Conservation (phyloP, 2,113 vertebrate species). For the Lepus americanus region DNA sequence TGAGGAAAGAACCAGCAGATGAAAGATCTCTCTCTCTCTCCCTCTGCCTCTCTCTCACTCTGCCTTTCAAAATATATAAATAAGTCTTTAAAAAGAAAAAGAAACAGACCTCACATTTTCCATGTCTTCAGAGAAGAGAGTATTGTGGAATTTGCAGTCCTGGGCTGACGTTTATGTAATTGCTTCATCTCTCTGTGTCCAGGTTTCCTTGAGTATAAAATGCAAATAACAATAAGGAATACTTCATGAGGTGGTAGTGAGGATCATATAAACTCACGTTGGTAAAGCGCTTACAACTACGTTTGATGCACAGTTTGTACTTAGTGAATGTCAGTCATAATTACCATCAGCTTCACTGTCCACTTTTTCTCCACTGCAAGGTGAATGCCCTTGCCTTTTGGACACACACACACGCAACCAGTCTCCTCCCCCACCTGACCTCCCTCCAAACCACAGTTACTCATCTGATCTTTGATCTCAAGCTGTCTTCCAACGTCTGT, state of each 20-base stretch:
- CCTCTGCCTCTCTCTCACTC: too few relatives aligned
- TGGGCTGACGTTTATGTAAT: background rate
- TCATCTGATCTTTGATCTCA: constrained; percentile 44
- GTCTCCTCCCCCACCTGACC: background rate
- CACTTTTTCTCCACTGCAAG: background rate
- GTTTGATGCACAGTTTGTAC: background rate
- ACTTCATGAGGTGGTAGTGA: background rate
- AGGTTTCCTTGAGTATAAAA: constrained; percentile 48
- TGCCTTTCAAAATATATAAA: background rate
- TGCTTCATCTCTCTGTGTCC: constrained; percentile 39
- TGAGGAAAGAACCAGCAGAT: too few relatives aligned
- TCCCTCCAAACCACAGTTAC: background rate
- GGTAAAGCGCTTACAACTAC: background rate
- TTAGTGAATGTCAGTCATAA: background rate
- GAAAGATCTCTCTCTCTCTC: too few relatives aligned
- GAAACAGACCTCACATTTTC: constrained; percentile 28
- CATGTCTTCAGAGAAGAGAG: constrained; percentile 32
- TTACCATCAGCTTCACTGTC: background rate
- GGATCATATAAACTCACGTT: background rate
- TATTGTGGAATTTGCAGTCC: background rate
- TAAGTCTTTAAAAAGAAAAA: background rate
- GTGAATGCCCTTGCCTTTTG: constrained; percentile 15
- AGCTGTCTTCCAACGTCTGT: constrained; percentile 47
- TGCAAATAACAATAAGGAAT: constrained; percentile 22
- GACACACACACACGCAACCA: background rate